Conservation (phyloP, 1,140 invertebrate genomes). For the Drosophila prosaltans region DNA sequence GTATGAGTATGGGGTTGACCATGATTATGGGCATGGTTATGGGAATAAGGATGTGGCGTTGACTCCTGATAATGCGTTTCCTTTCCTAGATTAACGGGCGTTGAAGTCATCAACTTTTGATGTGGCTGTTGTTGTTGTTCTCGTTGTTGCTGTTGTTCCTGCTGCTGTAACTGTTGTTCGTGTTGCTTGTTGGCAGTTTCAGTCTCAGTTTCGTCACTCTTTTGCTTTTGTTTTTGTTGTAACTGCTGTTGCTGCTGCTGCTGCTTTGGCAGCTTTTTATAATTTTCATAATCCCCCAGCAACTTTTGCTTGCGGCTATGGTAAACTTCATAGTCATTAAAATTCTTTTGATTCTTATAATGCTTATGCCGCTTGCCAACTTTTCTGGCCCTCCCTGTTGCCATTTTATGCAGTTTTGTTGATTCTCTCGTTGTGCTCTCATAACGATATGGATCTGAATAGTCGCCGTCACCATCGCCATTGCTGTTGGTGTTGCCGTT, state of each 20-base stretch:
- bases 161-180: slow-evolving; percentile 73
- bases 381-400: slow-evolving; percentile 40
- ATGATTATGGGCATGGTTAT: slow-evolving; percentile 10
- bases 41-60: slow-evolving; percentile 24
- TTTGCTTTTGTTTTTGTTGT: slow-evolving; percentile 46
- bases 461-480: slow-evolving; percentile 46
- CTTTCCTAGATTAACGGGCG: slow-evolving; percentile 69
- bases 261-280: slow-evolving; percentile 52
- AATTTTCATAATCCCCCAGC: slow-evolving; percentile 57
- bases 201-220: slow-evolving; percentile 28
- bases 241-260: slow-evolving; percentile 46
- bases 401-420: slow-evolving; percentile 74
- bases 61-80: slow-evolving; percentile 67
- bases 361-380: slow-evolving; percentile 74
- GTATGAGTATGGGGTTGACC: slow-evolving; percentile 37
- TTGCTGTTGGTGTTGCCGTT: neutral
- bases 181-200: slow-evolving; percentile 50
- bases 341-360: slow-evolving; percentile 76
- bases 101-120: slow-evolving; percentile 37
- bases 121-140: slow-evolving; percentile 59
- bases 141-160: slow-evolving; percentile 67
- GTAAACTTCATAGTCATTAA: slow-evolving; percentile 78
- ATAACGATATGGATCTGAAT: slow-evolving; percentile 73
- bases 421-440: slow-evolving; percentile 74
- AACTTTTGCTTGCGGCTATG: slow-evolving; percentile 62